Evolutionary conservation across 2,113 vertebrate genomes (phyloP), one percentile per base, ranked within the genome.

Genomic region (Saimiri boliviensis): DNA sequence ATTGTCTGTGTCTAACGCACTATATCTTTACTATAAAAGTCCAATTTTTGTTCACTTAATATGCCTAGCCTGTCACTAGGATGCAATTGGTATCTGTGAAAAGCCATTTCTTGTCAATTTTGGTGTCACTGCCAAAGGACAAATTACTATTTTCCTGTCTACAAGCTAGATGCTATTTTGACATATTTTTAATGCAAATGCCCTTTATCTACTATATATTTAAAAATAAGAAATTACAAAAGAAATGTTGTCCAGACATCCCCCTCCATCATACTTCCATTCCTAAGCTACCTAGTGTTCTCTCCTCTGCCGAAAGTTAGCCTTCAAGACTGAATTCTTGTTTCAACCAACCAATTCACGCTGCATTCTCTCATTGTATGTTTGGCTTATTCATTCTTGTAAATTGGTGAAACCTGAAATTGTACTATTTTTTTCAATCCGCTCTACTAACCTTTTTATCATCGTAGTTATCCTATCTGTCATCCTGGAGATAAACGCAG

Each of bases 1-100:
- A 98, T 94, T 97, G 76, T 20, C 86, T 97, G 30, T 95, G 25
- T 90, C 35, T 97, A 96, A 97, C 84, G 40, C 1, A 92, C 17
- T 80, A 68, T 20, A 87, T 94, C 79, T 98, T 96, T 94, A 95
- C 25, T 96, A 94, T 23, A 86, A 56, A 98, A 96, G 32, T 76
- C 27, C 23, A 6, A 90, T 95, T 98, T 97, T 88, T 81, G 32
- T 83, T 97, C 70, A 52, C 56, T 97, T 97, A 95, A 79, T 93
- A 94, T 92, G 21, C 40, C 86, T 14, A 30, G 3, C 42, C 89
- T 95, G 23, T 97, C 47, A 35, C 40, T 9, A n/a, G 27, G 20
- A 19, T 37, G n/a, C 1, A 63, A 10, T 86, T 93, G 13, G 3
- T 68, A 32, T 96, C 52, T 93, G 5, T 86, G 52, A 83, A 95